phyloP scores from a whole-genome alignment of 2,797 vertebrate species.

The Cossypha polioptera region DNA sequence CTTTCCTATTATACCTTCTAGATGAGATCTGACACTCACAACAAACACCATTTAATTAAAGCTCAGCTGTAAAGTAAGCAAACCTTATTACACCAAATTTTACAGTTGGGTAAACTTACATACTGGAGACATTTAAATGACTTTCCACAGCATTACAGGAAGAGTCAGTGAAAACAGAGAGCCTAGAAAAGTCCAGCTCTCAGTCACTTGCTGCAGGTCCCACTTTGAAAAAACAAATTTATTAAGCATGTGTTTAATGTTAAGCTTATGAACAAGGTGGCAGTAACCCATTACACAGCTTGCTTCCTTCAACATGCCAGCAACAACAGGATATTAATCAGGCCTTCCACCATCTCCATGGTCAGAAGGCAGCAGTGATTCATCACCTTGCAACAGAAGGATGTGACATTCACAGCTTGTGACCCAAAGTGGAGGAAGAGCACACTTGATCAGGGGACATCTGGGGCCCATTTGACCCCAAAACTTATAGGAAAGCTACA shows the following conservation, averaged over 20 bases:
- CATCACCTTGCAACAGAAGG: not conserved
- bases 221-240: not conserved
- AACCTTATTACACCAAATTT: conserved; percentile 45
- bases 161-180: not conserved
- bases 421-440: not conserved
- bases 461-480: not conserved
- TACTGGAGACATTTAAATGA: not conserved
- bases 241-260: not conserved
- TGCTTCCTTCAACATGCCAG: not conserved
- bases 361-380: not conserved
- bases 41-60: conserved; percentile 38
- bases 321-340: not conserved
- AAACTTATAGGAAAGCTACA: not conserved
- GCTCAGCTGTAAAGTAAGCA: conserved; percentile 32
- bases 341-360: not conserved
- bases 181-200: not conserved
- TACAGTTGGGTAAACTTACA: conserved; percentile 39
- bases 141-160: not conserved
- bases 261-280: not conserved
- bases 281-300: not conserved
- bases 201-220: not conserved
- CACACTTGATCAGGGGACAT: not conserved
- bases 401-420: not conserved
- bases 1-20: not conserved
- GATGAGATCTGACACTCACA: not conserved